Evolutionary conservation across 2,888 invertebrate genomes (phyloP).

Genomic region (Amblyjoppa proteus): DNA sequence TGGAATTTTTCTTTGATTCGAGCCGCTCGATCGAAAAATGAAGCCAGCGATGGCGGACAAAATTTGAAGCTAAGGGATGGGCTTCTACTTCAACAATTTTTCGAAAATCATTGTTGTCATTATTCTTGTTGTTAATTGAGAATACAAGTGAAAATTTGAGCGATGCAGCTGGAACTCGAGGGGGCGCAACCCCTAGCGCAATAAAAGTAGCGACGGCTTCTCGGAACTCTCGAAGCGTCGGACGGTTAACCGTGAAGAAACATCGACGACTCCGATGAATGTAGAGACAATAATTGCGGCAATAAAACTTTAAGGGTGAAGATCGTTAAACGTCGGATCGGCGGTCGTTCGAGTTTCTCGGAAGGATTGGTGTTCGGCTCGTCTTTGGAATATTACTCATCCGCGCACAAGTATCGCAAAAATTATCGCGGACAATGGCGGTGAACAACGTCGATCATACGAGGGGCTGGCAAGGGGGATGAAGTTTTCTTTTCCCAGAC

Average conservation of each 20-base stretch:
- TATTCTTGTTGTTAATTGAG: background rate
- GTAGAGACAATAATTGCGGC: slow-evolving; percentile 48
- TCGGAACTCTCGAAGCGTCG: slow-evolving; percentile 1
- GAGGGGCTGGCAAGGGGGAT: background rate
- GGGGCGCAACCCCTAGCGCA: background rate
- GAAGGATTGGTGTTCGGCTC: slow-evolving; percentile 45
- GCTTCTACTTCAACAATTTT: background rate
- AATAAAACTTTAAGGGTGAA: slow-evolving; percentile 55
- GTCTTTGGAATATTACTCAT: background rate
- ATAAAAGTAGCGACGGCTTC: slow-evolving; percentile 6
- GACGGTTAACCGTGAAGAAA: slow-evolving; percentile 27
- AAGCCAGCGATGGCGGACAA: background rate
- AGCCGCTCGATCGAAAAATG: background rate
- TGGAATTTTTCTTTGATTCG: slow-evolving; percentile 36
- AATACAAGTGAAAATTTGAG: background rate
- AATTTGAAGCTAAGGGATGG: background rate
- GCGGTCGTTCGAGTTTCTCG: slow-evolving; percentile 32
- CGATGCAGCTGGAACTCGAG: background rate
- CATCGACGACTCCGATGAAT: slow-evolving; percentile 16
- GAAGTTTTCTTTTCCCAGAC: background rate
- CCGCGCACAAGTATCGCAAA: background rate
- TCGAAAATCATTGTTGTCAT: background rate
- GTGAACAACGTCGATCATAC: background rate
- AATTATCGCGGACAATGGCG: background rate
- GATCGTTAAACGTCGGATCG: slow-evolving; percentile 30